Base-by-base conservation (phyloP, 2,797 vertebrate species). In the Ambastaia sidthimunki region DNA sequence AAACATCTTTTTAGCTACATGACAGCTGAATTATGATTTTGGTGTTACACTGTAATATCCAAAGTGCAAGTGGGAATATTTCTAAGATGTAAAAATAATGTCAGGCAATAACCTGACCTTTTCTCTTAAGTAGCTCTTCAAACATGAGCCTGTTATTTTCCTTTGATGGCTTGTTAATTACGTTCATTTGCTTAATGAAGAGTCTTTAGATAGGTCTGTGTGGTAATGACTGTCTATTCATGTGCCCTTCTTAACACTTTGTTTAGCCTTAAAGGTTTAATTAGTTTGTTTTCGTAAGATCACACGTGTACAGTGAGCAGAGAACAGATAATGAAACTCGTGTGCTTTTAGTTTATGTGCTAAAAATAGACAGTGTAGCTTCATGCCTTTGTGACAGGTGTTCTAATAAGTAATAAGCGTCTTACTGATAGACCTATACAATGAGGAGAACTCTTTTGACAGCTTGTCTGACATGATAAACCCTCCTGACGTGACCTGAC, bases 151-250 rank as follows among this genome's bases (percentile, higher is more conserved):
- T 34, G 48, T 65, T 57, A 18, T 73, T 76, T 67, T 68, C 80
- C 28, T 62, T 71, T 78, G 52, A 71, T 67, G 44, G 62, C 50
- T 74, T 55, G 37, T 54, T 71, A 82, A 82, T 84, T 80, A 80
- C 60, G 12, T 67, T 80, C 12, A 65, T 81, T 80, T 82, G 23
- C 15, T 37, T 50, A 75, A 31, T 37, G 25, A 80, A 67, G 47
- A 59, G 66, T 82, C 74, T 78, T 74, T 65, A 66, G 62, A 69
- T 63, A 48, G 31, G 76, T 82, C 23, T 25, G 31, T 62, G 21
- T 57, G 57, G 78, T 78, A 80, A 74, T 55, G 15, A 16, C 54
- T n/a, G 52, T 48, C 48, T 34, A 48, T 55, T 48, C 59, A 52
- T 16, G 18, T 13, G 65, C 48, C 25, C 11, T 37, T 71, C 21